Conservation (phyloP, 2,113 vertebrate genomes). For the Labrus mixtus region DNA sequence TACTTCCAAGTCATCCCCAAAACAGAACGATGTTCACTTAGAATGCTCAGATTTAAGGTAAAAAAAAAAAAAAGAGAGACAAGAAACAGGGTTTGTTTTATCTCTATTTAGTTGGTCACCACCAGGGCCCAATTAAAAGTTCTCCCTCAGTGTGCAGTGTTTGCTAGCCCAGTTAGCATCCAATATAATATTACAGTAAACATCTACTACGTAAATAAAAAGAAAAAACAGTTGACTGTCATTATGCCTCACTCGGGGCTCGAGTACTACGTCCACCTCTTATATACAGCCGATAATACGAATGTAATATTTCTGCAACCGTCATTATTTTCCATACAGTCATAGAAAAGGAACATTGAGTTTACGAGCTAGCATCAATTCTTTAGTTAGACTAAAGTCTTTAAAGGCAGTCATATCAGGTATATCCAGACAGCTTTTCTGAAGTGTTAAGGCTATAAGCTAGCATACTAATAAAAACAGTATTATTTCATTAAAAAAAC, state of each 20-base stretch:
- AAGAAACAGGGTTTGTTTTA: too few relatives aligned
- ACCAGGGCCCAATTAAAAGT: too few relatives aligned
- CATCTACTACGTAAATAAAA: too few relatives aligned
- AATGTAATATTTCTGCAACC: not conserved
- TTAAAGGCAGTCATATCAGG: slow-evolving; percentile 12
- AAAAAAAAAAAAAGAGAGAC: too few relatives aligned
- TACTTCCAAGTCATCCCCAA: too few relatives aligned
- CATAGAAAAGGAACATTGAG: not conserved
- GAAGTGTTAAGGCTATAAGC: slow-evolving; percentile 59
- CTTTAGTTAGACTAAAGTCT: not conserved
- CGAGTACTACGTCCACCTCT: not conserved
- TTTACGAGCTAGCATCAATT: not conserved
- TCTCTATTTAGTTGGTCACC: too few relatives aligned
- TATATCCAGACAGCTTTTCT: slow-evolving; percentile 16
- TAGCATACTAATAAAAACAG: slow-evolving; percentile 49
- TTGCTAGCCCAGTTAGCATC: not conserved
- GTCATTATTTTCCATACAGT: not conserved
- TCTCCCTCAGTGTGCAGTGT: too few relatives aligned
- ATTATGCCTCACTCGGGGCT: too few relatives aligned
- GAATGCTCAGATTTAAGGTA: too few relatives aligned
- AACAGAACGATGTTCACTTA: too few relatives aligned
- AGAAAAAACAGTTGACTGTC: not conserved
- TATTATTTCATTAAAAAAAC: slow-evolving; percentile 23
- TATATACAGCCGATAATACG: not conserved
- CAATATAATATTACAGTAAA: too few relatives aligned